These are phyloP conservation scores for Ypsolopha sequella DNA, from an alignment of 2,888 invertebrate genomes.

Conservation along the genomic window DNA sequence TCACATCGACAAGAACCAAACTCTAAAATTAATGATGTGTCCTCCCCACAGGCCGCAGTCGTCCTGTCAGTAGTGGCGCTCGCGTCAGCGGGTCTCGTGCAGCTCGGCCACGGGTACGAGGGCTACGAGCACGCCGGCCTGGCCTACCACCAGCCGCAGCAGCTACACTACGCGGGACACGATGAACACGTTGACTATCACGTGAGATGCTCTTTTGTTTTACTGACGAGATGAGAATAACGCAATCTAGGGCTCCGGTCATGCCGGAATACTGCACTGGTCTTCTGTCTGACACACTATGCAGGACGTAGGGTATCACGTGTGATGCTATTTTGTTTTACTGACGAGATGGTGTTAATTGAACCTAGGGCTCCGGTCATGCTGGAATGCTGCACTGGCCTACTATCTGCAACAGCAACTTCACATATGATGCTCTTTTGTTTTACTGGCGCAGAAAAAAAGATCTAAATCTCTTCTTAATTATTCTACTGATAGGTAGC, in stretches of 20 bases:
- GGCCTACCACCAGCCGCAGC: constrained; percentile 22
- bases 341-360: neutral
- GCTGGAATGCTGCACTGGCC: no score
- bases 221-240: no score
- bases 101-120: constrained; percentile 40
- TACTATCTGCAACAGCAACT: no score
- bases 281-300: no score
- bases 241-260: no score
- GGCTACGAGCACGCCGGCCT: constrained; percentile 48
- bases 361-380: no score
- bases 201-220: neutral
- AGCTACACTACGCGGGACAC: constrained; percentile 38
- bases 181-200: constrained; percentile 27
- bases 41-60: constrained; percentile 36
- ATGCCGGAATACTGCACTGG: no score
- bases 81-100: constrained; percentile 51
- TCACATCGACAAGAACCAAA: neutral
- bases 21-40: constrained; percentile 7
- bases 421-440: no score
- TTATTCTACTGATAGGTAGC: no score
- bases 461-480: no score
- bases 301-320: constrained; percentile 48
- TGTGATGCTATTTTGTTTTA: constrained; percentile 23
- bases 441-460: no score
- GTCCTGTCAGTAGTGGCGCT: constrained; percentile 52